These are phyloP conservation scores for Drosophila phalerata DNA, from an alignment of 2,888 invertebrate genomes.

Conservation along the genomic window DNA sequence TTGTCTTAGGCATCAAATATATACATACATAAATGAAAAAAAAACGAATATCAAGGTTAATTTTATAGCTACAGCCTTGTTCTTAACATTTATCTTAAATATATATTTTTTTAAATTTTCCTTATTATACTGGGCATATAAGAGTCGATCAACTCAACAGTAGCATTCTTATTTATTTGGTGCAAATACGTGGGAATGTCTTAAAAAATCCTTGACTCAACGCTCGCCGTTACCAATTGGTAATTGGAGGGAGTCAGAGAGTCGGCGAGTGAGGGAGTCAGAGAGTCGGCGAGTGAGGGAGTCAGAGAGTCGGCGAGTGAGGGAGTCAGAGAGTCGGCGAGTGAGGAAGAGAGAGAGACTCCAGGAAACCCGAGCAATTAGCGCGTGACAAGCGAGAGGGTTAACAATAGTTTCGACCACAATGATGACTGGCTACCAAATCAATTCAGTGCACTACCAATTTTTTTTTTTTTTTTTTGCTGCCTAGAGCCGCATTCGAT, in stretches of 20 bases:
- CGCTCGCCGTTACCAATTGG: constrained; percentile 43
- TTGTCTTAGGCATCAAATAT: too few species aligned
- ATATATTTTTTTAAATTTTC: too few species aligned
- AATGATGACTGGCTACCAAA: constrained; percentile 59
- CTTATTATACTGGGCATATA: not conserved
- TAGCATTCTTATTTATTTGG: constrained; percentile 2
- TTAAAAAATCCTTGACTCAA: constrained; percentile 59
- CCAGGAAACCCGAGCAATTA: constrained; percentile 61
- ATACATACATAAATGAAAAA: too few species aligned
- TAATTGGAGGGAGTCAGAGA: constrained; percentile 23
- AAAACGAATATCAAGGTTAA: too few species aligned
- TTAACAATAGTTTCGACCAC: constrained; percentile 35
- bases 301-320: not conserved
- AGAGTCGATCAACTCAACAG: not conserved
- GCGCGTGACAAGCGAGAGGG: constrained; percentile 45
- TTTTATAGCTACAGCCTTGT: too few species aligned
- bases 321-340: not conserved
- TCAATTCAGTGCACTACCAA: constrained; percentile 41
- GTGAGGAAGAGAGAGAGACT: constrained; percentile 12
- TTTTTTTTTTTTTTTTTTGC: not conserved
- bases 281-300: constrained; percentile 5
- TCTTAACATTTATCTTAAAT: too few species aligned
- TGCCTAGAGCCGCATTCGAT: constrained; percentile 35
- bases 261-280: constrained; percentile 1
- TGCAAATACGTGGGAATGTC: constrained; percentile 62